Evolutionary conservation across 2,797 vertebrate genomes (phyloP).

Genomic region (Myotis daubentonii): DNA sequence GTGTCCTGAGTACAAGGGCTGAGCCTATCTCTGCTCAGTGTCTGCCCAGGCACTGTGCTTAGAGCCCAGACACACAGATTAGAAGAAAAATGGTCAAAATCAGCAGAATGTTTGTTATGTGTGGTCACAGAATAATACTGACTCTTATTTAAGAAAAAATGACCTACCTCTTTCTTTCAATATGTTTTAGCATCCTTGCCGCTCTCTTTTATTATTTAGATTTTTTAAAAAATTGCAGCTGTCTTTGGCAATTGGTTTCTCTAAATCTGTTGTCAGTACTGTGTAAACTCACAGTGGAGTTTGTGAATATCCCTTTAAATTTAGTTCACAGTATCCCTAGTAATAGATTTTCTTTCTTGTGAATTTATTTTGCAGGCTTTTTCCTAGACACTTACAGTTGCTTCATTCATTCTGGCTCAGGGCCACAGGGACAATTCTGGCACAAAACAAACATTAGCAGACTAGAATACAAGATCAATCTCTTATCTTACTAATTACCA

Average conservation of each 20-base stretch:
- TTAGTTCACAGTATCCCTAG: slow-evolving; percentile 42
- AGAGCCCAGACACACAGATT: background rate
- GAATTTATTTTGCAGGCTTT: slow-evolving; percentile 67
- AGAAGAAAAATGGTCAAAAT: background rate
- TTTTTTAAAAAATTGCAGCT: background rate
- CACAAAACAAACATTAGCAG: slow-evolving; percentile 60
- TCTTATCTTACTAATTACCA: slow-evolving; percentile 62
- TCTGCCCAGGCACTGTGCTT: background rate
- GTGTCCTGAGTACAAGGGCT: background rate
- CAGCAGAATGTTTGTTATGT: slow-evolving; percentile 16
- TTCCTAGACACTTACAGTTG: slow-evolving; percentile 59
- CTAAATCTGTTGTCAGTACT: slow-evolving; percentile 17
- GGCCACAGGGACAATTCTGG: slow-evolving; percentile 49
- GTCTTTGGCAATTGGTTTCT: background rate
- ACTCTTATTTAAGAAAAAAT: background rate
- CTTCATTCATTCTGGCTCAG: slow-evolving; percentile 58
- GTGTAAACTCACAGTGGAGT: background rate
- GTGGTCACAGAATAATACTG: background rate
- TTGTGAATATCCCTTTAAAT: slow-evolving; percentile 45
- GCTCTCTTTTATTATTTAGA: slow-evolving; percentile 19
- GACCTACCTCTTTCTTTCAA: background rate
- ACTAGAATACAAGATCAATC: slow-evolving; percentile 50
- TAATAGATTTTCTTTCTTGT: slow-evolving; percentile 66
- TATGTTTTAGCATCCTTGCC: background rate
- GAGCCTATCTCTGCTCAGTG: background rate